phyloP scores from a whole-genome alignment of 1,140 invertebrate species.

The Latrodectus geometricus region DNA sequence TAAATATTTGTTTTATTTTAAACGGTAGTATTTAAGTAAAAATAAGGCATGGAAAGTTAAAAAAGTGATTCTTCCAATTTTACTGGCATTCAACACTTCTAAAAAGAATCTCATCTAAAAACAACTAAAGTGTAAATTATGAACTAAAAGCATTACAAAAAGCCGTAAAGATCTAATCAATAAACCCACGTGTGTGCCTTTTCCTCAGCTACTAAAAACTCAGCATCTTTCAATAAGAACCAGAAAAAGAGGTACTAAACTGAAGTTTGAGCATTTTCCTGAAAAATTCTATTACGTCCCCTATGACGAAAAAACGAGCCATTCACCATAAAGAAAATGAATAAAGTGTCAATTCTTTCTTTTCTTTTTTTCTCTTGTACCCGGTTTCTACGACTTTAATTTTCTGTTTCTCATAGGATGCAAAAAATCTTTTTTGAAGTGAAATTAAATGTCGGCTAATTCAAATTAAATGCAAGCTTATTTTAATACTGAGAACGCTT shows the following conservation, averaged over 20 bases:
- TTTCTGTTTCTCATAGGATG: conserved; percentile 18
- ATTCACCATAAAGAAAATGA: conserved; percentile 27
- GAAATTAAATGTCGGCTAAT: conserved; percentile 59
- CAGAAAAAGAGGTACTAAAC: neutral
- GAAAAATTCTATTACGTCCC: conserved; percentile 48
- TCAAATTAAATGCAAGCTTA: conserved; percentile 58
- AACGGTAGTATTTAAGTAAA: no score
- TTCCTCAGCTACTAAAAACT: no score
- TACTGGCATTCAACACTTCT: no score
- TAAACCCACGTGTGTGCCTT: no score
- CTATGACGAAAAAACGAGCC: neutral
- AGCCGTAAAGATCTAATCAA: no score
- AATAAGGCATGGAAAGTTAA: no score
- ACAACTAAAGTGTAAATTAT: no score
- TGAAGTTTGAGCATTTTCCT: conserved; percentile 39
- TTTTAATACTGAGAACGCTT: conserved; percentile 43
- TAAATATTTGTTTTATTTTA: no score
- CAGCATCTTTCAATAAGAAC: no score
- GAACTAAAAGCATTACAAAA: no score
- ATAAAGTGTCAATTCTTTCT: conserved; percentile 51
- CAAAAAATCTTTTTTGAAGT: conserved; percentile 4
- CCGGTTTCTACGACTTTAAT: conserved; percentile 47
- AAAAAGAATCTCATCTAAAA: no score
- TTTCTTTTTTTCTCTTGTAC: conserved; percentile 2
- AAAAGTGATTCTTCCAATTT: no score